phyloP scores from a whole-genome alignment of 2,797 vertebrate genomes.

The Perodicticus potto region DNA sequence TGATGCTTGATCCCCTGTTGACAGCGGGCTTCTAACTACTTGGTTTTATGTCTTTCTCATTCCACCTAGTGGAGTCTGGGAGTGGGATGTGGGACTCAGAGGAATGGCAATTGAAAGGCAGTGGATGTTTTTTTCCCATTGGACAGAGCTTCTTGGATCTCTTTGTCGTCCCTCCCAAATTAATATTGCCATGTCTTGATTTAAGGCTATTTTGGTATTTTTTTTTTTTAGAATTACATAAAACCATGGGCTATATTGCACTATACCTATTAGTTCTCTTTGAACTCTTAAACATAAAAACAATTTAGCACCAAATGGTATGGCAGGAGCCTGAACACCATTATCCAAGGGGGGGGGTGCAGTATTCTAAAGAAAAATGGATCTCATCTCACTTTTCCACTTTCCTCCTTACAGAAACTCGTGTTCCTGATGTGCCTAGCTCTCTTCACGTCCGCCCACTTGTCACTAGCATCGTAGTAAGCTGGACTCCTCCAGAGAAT shows the following conservation, averaged over 20 bases:
- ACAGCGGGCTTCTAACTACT: conserved; percentile 9
- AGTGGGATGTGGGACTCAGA: not conserved
- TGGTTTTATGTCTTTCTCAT: not conserved
- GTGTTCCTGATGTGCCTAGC: conserved; percentile 97
- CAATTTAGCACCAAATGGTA: not conserved
- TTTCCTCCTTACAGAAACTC: conserved; percentile 90
- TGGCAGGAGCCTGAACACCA: not conserved
- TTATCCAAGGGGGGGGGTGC: not conserved
- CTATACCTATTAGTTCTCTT: not conserved
- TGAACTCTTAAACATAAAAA: conserved; percentile 43
- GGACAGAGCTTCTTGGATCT: not conserved
- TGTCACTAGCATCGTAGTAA: conserved; percentile 98
- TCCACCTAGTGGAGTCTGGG: not conserved
- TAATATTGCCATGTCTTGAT: not conserved
- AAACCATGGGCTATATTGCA: not conserved
- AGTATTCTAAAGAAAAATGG: not conserved
- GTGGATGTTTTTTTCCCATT: conserved; percentile 13
- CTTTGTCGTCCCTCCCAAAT: not conserved
- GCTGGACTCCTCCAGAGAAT: conserved; percentile 99
- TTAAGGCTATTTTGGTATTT: not conserved
- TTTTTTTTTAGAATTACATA: conserved; percentile 8
- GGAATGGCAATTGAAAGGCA: not conserved
- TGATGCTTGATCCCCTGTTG: not conserved
- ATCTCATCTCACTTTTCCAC: not conserved
- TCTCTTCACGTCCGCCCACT: conserved; percentile 97